These are phyloP conservation scores for Temnothorax nylanderi DNA, from an alignment of 1,140 invertebrate species.

Conservation along the genomic window DNA sequence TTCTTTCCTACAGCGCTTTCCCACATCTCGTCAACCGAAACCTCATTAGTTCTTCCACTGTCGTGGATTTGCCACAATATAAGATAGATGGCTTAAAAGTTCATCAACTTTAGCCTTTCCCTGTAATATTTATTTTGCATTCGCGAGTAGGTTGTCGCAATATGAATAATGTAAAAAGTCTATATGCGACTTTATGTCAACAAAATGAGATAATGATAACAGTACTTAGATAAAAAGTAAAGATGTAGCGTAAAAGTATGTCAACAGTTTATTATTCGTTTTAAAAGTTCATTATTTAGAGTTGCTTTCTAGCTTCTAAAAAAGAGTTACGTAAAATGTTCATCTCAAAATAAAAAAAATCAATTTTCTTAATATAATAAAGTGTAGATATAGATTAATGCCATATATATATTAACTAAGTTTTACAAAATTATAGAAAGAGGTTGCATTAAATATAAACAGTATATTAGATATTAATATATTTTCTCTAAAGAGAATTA, in stretches of 20 bases:
- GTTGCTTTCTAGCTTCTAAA: neutral
- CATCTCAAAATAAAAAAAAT: neutral
- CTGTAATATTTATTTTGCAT: neutral
- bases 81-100: neutral
- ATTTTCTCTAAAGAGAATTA: neutral
- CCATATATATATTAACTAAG: neutral
- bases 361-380: neutral
- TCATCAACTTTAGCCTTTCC: slow-evolving; percentile 12
- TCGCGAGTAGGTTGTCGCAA: neutral
- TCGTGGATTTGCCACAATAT: neutral
- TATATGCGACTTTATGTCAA: neutral
- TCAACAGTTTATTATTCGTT: neutral
- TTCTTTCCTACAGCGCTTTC: neutral
- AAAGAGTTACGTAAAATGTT: neutral
- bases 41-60: neutral
- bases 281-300: neutral
- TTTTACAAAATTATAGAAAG: neutral
- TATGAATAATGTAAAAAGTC: neutral
- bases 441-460: neutral
- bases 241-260: neutral
- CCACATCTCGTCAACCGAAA: slow-evolving; percentile 18
- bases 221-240: neutral
- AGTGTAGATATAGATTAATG: neutral
- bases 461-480: slow-evolving; percentile 1
- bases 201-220: neutral